Percentiles rank a stretch among this genome's conserved stretches.
These are phyloP conservation scores for Paratilapia polleni DNA, from an alignment of 2,113 vertebrate species.

Conservation along the genomic window DNA sequence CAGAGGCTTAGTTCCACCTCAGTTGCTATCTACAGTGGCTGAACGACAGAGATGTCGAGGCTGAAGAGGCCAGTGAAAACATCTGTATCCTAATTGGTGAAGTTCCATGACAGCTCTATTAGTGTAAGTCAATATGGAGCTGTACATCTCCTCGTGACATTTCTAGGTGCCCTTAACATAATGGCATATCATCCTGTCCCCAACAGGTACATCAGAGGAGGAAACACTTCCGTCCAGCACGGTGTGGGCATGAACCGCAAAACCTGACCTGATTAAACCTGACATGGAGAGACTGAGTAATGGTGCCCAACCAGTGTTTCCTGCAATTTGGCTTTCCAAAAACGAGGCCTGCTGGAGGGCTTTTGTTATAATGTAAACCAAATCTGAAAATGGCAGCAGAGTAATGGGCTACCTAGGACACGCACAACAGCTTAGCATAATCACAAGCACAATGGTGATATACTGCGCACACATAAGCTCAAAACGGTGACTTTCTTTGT, in stretches of 20 bases:
- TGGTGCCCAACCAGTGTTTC: background rate
- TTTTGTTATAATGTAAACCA: slow-evolving; percentile 12
- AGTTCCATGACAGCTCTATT: slow-evolving; percentile 43
- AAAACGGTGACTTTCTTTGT: background rate
- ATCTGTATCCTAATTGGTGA: slow-evolving; percentile 49
- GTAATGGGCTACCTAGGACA: slow-evolving; percentile 11
- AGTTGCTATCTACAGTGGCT: background rate
- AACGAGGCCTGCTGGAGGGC: slow-evolving; percentile 8
- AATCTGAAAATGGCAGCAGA: slow-evolving; percentile 14
- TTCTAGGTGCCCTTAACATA: slow-evolving; percentile 46
- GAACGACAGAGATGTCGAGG: slow-evolving; percentile 14
- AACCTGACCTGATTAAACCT: slow-evolving; percentile 34
- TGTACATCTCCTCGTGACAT: slow-evolving; percentile 25
- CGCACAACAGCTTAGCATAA: background rate
- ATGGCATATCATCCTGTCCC: slow-evolving; percentile 39
- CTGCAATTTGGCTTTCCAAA: slow-evolving; percentile 29
- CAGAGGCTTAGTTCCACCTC: slow-evolving; percentile 43
- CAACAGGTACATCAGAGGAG: slow-evolving; percentile 16
- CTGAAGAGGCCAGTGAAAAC: slow-evolving; percentile 33
- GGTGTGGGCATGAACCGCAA: background rate
- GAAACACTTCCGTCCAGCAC: slow-evolving; percentile 2
- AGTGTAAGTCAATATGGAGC: slow-evolving; percentile 40
- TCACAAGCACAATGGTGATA: background rate
- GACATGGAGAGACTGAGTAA: slow-evolving; percentile 41
- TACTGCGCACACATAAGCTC: background rate